A percentile compares a stretch with the other conserved stretches of the same genome.
Conservation (phyloP, 2,113 vertebrate genomes). For the Gymnobelideus leadbeateri region DNA sequence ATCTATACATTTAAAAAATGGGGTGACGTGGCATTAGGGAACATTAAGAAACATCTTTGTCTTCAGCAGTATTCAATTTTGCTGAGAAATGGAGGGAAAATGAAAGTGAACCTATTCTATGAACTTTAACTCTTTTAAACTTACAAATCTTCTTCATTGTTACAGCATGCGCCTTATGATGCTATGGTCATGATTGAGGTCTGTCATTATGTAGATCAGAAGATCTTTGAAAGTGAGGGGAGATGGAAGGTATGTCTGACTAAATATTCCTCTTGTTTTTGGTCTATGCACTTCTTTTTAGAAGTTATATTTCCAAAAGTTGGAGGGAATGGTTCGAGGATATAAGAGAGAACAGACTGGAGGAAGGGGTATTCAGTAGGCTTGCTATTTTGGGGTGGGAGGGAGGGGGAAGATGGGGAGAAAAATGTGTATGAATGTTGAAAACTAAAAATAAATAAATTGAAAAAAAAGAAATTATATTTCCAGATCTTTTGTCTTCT, state of each 20-base stretch:
- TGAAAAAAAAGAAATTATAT: constrained; percentile 6
- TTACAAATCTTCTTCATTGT: constrained; percentile 31
- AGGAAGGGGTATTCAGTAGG: too few species aligned
- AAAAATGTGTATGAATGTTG: too few species aligned
- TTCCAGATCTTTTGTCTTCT: constrained; percentile 56
- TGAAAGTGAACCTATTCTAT: constrained; percentile 19
- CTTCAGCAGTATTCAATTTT: not conserved
- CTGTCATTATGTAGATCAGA: constrained; percentile 88
- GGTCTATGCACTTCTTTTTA: not conserved
- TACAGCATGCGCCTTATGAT: constrained; percentile 94
- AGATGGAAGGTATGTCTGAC: constrained; percentile 92
- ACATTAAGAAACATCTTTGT: not conserved
- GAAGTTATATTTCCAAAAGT: constrained; percentile 39
- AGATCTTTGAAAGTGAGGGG: constrained; percentile 88
- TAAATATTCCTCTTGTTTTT: constrained; percentile 9
- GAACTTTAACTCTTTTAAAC: constrained; percentile 8
- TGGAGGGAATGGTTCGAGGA: too few species aligned
- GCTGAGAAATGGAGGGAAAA: not conserved
- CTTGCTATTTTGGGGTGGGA: too few species aligned
- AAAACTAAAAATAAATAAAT: too few species aligned
- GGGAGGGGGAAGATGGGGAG: too few species aligned
- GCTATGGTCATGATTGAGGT: constrained; percentile 93
- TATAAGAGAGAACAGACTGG: too few species aligned
- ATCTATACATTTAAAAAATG: not conserved
- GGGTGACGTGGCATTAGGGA: not conserved